A percentile compares a stretch with the other conserved stretches of the same genome.
These are phyloP conservation scores for Tragelaphus strepsiceros DNA, from an alignment of 2,113 vertebrate genomes.

Conservation along the genomic window DNA sequence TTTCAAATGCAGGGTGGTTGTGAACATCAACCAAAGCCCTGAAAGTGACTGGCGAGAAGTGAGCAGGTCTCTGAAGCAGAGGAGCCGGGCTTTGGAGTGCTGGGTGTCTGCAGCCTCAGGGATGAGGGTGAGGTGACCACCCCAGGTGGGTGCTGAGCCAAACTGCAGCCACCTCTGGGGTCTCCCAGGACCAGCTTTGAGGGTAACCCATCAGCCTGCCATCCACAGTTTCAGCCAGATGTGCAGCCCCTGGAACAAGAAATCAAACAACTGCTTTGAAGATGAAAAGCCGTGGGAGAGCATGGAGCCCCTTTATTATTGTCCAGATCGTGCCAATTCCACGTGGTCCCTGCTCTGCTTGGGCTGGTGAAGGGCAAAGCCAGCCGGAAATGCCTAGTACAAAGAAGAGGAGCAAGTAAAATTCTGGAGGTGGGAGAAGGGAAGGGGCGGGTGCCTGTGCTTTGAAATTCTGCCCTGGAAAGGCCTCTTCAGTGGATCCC, in stretches of 20 bases:
- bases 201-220: background rate
- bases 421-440: background rate
- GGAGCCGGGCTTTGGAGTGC: background rate
- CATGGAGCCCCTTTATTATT: background rate
- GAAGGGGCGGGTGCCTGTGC: background rate
- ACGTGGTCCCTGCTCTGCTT: rapidly evolving
- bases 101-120: rapidly evolving
- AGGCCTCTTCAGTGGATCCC: background rate
- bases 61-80: background rate
- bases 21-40: background rate
- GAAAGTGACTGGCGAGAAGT: background rate
- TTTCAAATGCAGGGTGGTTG: background rate
- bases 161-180: background rate
- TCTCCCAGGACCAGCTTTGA: background rate
- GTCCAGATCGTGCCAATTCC: background rate
- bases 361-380: background rate
- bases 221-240: conserved; percentile 32
- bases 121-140: background rate
- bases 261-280: conserved; percentile 33
- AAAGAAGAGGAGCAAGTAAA: background rate
- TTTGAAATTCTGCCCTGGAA: conserved; percentile 35
- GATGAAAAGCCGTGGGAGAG: background rate
- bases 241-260: conserved; percentile 19
- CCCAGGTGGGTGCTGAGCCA: rapidly evolving
- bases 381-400: background rate